Conservation (phyloP, 1,140 invertebrate genomes). For the Apis laboriosa region DNA sequence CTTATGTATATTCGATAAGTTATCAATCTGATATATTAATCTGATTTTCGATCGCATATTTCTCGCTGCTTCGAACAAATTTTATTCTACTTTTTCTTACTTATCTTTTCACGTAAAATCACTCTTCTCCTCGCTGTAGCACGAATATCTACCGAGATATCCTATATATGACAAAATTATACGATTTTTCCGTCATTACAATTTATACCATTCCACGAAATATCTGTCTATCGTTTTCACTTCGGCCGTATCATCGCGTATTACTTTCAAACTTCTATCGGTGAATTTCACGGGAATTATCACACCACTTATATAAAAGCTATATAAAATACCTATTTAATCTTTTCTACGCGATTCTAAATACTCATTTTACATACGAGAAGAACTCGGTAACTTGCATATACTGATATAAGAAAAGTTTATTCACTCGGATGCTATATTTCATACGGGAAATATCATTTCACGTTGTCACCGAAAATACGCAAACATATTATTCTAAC, state of each 20-base stretch:
- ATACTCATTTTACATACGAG: background rate
- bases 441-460: slow-evolving; percentile 5
- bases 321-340: background rate
- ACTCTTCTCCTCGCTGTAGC: no score
- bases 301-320: no score
- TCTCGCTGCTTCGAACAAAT: no score
- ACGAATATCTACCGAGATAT: no score
- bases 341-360: background rate
- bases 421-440: background rate
- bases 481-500: slow-evolving; percentile 11
- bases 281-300: background rate
- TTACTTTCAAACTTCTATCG: background rate
- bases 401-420: slow-evolving; percentile 13
- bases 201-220: background rate
- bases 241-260: background rate
- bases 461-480: slow-evolving; percentile 16
- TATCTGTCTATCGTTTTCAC: background rate
- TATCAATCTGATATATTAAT: no score
- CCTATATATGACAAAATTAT: no score
- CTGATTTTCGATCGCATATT: no score
- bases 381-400: background rate
- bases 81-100: no score
- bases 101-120: no score
- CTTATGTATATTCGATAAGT: no score
- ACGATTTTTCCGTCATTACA: no score